phyloP scores from a whole-genome alignment of 2,888 invertebrate genomes.

The Syrphus vitripennis region DNA sequence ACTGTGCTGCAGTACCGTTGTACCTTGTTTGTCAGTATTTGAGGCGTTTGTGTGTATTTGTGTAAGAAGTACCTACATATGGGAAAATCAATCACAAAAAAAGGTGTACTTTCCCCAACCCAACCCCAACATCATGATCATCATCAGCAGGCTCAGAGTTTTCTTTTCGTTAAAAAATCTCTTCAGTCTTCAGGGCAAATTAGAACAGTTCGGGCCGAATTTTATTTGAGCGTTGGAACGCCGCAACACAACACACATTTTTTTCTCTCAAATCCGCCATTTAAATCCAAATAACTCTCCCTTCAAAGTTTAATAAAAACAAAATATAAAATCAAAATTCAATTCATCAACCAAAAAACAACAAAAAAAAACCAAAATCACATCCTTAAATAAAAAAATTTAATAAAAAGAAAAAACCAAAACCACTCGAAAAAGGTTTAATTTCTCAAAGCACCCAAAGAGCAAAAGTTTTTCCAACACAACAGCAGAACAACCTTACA shows the following conservation, averaged over 20 bases:
- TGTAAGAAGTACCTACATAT: conserved; percentile 27
- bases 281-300: conserved; percentile 71
- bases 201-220: conserved; percentile 70
- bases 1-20: conserved; percentile 5
- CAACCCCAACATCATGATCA: conserved; percentile 46
- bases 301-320: conserved; percentile 31
- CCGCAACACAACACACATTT: conserved; percentile 70
- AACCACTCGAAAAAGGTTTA: conserved; percentile 19
- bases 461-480: conserved; percentile 4
- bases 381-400: conserved; percentile 30
- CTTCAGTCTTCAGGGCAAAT: conserved; percentile 71
- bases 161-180: conserved; percentile 58
- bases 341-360: not conserved
- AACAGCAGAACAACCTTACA: conserved; percentile 6
- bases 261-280: conserved; percentile 72
- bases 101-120: conserved; percentile 58
- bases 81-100: conserved; percentile 66
- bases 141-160: conserved; percentile 38
- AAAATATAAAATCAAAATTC: not conserved
- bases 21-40: too few relatives aligned
- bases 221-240: conserved; percentile 70
- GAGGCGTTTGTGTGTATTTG: conserved; percentile 19
- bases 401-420: not conserved
- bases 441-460: conserved; percentile 16
- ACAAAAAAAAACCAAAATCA: conserved; percentile 21